A percentile compares a stretch with the other conserved stretches of the same genome.
Conservation (phyloP, 2,113 vertebrate species). For the Paramormyrops kingsleyae region DNA sequence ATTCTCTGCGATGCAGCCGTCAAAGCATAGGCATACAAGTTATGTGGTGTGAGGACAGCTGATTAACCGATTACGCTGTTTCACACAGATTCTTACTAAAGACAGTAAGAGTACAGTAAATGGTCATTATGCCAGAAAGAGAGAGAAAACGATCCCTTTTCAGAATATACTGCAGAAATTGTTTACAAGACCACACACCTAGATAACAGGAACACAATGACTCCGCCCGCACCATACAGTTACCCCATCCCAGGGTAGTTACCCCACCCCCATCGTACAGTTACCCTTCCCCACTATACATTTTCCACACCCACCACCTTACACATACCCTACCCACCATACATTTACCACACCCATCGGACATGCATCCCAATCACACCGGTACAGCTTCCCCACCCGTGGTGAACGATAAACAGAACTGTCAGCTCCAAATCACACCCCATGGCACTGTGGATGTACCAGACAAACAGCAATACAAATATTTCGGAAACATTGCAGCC, state of each 20-base stretch:
- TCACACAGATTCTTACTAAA: neutral
- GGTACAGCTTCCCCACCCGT: neutral
- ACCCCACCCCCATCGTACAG: neutral
- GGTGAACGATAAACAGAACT: neutral
- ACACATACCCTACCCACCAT: neutral
- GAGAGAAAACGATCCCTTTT: neutral
- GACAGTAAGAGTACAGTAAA: neutral
- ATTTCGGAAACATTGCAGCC: neutral
- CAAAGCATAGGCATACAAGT: neutral
- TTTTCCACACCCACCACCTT: neutral
- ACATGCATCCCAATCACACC: neutral
- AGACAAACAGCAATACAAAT: neutral
- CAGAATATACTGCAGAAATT: neutral
- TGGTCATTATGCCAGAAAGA: neutral
- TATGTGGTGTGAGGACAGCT: neutral
- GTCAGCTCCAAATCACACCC: neutral
- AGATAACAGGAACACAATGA: neutral
- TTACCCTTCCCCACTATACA: neutral
- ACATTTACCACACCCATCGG: neutral
- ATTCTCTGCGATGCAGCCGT: neutral
- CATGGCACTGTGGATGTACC: neutral
- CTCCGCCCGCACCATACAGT: neutral
- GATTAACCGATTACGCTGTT: neutral
- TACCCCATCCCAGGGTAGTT: neutral
- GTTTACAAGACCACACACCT: neutral